These are phyloP conservation scores for Penaeus indicus DNA, from an alignment of 1,140 invertebrate species.

Conservation along the genomic window DNA sequence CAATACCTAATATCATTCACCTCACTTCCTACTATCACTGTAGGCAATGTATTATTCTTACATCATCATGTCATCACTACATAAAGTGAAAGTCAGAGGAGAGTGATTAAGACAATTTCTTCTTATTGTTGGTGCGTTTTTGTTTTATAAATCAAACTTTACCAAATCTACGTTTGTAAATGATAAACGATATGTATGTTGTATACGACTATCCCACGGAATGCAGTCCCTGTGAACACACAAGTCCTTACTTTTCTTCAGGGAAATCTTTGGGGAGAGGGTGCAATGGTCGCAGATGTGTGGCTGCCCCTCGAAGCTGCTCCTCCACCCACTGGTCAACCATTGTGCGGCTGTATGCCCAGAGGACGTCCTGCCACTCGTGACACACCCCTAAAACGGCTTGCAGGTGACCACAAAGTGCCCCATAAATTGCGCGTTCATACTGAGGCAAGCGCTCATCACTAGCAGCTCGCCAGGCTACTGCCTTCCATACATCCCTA, in stretches of 20 bases:
- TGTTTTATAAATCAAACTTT: too few species aligned
- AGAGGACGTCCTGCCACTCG: slow-evolving; percentile 90
- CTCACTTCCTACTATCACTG: too few species aligned
- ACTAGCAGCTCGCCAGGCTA: slow-evolving; percentile 81
- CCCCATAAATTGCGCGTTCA: slow-evolving; percentile 78
- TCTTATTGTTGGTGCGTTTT: too few species aligned
- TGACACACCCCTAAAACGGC: slow-evolving; percentile 81
- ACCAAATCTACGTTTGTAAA: not conserved
- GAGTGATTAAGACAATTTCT: too few species aligned
- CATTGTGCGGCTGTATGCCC: slow-evolving; percentile 87
- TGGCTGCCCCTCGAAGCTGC: slow-evolving; percentile 75
- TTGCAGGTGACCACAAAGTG: slow-evolving; percentile 86
- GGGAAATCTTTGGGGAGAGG: slow-evolving; percentile 82
- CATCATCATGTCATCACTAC: too few species aligned
- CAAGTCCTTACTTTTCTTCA: slow-evolving; percentile 77
- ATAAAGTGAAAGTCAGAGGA: too few species aligned
- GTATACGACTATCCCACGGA: not conserved
- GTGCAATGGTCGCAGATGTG: slow-evolving; percentile 67
- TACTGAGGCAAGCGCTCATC: slow-evolving; percentile 72
- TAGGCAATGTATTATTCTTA: too few species aligned
- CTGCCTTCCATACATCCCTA: slow-evolving; percentile 91
- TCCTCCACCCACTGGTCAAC: slow-evolving; percentile 88
- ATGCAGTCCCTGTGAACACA: slow-evolving; percentile 9
- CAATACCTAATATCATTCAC: too few species aligned
- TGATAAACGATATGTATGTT: not conserved